These are phyloP conservation scores for Anoplius nigerrimus DNA, from an alignment of 2,888 invertebrate species.

Conservation along the genomic window DNA sequence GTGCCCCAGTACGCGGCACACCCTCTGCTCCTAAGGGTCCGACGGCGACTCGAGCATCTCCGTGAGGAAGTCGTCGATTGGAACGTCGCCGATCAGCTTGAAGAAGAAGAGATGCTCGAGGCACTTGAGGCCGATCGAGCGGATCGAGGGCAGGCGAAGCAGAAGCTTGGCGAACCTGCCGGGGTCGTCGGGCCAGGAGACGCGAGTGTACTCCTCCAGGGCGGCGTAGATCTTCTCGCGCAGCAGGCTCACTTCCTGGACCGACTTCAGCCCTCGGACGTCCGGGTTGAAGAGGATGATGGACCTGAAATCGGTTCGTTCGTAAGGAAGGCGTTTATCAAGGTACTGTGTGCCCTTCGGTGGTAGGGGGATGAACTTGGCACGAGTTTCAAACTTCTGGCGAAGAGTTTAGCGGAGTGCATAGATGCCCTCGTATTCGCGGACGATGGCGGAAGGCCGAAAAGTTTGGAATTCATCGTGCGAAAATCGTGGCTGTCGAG, in stretches of 20 bases:
- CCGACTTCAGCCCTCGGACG: conserved; percentile 90
- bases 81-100: conserved; percentile 91
- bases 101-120: conserved; percentile 96
- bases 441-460: too few species aligned
- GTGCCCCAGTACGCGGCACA: conserved; percentile 68
- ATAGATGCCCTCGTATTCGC: too few species aligned
- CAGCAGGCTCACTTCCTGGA: conserved; percentile 88
- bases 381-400: too few species aligned
- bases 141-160: conserved; percentile 90
- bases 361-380: too few species aligned
- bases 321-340: too few species aligned
- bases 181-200: conserved; percentile 91
- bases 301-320: conserved; percentile 73
- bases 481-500: too few species aligned
- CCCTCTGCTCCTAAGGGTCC: conserved; percentile 72
- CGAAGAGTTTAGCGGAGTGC: too few species aligned
- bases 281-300: conserved; percentile 98
- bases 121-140: conserved; percentile 95
- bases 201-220: conserved; percentile 95
- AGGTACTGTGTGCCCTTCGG: too few species aligned
- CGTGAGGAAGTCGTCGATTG: conserved; percentile 89
- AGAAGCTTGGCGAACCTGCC: conserved; percentile 97
- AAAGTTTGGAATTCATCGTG: too few species aligned
- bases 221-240: conserved; percentile 97
- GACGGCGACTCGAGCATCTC: conserved; percentile 86